A percentile compares a stretch with the other conserved stretches of the same genome.
phyloP scores from a whole-genome alignment of 2,797 vertebrate genomes.

The Poeciliopsis paucimaculata region DNA sequence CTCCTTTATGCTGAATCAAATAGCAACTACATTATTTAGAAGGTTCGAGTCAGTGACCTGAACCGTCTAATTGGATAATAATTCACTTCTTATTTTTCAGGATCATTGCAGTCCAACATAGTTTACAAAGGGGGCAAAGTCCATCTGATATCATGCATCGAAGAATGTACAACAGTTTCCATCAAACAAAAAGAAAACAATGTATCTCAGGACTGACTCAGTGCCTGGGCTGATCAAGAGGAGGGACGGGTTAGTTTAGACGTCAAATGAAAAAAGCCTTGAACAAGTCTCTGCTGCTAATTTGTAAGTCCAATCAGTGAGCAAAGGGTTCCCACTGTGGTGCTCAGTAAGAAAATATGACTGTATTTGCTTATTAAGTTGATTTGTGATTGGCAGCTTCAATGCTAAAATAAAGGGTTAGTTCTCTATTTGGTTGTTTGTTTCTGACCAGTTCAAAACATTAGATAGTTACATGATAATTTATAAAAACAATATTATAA shows the following conservation, averaged over 20 bases:
- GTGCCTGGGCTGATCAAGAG: neutral
- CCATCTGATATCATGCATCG: neutral
- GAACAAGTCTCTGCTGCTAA: neutral
- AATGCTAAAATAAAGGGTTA: neutral
- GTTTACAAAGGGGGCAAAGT: neutral
- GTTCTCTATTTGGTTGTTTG: neutral
- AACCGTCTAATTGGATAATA: neutral
- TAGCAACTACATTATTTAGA: neutral
- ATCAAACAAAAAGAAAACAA: constrained; percentile 9
- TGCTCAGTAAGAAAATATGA: neutral
- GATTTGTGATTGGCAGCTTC: neutral
- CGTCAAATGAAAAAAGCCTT: neutral
- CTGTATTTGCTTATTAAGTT: neutral
- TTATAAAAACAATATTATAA: neutral
- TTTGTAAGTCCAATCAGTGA: neutral
- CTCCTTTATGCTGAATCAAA: neutral
- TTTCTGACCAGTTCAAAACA: neutral
- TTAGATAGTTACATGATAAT: neutral
- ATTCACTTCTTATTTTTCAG: neutral
- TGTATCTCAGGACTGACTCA: constrained; percentile 17
- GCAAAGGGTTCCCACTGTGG: neutral
- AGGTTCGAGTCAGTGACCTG: neutral
- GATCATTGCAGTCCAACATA: neutral
- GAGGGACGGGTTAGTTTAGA: neutral
- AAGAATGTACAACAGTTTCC: neutral